These are phyloP conservation scores for Catharus minimus DNA, from an alignment of 2,113 vertebrate species.

Conservation along the genomic window DNA sequence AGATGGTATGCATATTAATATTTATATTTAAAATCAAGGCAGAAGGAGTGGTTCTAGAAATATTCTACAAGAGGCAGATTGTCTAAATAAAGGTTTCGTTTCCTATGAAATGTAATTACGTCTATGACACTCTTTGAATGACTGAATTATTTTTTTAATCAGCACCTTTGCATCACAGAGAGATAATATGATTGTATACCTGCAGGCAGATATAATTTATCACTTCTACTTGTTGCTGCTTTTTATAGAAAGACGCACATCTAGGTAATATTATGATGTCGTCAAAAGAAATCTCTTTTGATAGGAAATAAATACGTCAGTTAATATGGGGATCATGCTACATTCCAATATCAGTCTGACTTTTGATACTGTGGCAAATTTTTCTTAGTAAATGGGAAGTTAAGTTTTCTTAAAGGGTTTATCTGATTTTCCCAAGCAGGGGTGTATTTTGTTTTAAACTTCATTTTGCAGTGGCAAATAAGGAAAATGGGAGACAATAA, in stretches of 20 bases:
- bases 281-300: not conserved
- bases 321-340: not conserved
- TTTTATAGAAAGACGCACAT: not conserved
- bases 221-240: not conserved
- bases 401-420: not conserved
- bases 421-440: not conserved
- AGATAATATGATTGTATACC: not conserved
- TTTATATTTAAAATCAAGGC: not conserved
- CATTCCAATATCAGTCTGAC: not conserved
- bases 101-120: conserved; percentile 10
- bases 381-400: not conserved
- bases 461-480: not conserved
- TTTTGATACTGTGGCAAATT: not conserved
- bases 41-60: not conserved
- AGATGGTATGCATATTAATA: not conserved
- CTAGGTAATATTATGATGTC: not conserved
- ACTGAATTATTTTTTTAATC: not conserved
- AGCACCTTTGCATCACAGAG: not conserved
- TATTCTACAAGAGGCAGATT: not conserved
- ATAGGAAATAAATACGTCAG: not conserved
- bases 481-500: not conserved
- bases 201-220: not conserved
- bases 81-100: not conserved
- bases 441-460: not conserved
- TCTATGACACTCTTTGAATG: not conserved